Base-by-base conservation (phyloP, 1,140 invertebrate species). In the Formica exsecta region DNA sequence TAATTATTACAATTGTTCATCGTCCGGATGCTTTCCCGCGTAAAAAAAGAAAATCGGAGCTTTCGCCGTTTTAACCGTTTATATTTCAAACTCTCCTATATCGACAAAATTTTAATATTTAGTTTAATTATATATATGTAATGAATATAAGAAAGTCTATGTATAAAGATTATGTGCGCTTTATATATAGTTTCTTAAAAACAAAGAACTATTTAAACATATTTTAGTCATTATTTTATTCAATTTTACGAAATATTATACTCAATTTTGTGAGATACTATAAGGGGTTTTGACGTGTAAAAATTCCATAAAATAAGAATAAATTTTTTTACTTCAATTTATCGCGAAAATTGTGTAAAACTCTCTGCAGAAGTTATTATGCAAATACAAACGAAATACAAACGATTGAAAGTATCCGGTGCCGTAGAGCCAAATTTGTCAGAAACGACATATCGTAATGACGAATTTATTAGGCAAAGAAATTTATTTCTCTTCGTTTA, bases 21-120 rank as follows among this genome's bases (percentile, higher is more conserved):
- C 65, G 77, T 80, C 65, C 48, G 65, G 77, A 80, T 71, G 77
- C 77, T 80, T 80, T 80, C 77, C 77, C 48, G 48, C 22, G 77
- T 41, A 66, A 66, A 65, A 70, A 36, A 22, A 57, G 65, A 57
- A 48, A 70, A 77, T 44, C 38, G 25, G 7, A 57, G 57, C 75
- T 54, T 54, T 54, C 62, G 38, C 38, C 65, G 38, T 66, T 57
- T 70, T 70, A 57, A 77, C 38, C 77, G 48, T 80, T 80, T 71
- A 66, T 32, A 57, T 36, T 70, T 71, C 64, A 32, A 57, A 51
- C 29, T 71, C 44, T 8, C 41, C n/a, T n/a, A 7, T 4, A 22
- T 41, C 36, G 38, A 64, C 4, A 29, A 41, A 44, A 64, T 65
- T 29, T 41, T 48, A 19, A 19, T 9, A 64, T 77, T 32, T 13